A percentile compares a stretch with the other conserved stretches of the same genome.
phyloP scores from a whole-genome alignment of 2,113 vertebrate species.

The Hiodon alosoides region DNA sequence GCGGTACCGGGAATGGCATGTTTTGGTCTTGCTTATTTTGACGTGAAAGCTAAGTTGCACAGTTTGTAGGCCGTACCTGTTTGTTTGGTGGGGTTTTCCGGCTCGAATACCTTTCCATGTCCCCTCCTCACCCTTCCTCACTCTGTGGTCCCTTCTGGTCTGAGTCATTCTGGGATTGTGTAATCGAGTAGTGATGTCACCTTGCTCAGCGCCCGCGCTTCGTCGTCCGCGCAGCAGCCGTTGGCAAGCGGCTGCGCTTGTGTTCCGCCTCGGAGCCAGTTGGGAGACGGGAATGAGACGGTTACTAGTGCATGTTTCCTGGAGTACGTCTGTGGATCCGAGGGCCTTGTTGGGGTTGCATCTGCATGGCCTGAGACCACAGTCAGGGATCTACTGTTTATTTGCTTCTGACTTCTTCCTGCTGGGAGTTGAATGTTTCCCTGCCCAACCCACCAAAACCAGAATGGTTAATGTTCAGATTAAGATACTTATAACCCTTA shows the following conservation, averaged over 20 bases:
- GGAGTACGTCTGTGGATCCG: background rate
- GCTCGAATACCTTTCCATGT: too few species aligned
- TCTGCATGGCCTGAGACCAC: too few species aligned
- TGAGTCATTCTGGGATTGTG: conserved; percentile 24
- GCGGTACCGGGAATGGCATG: background rate
- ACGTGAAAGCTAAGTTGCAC: background rate
- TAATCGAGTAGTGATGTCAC: conserved; percentile 20
- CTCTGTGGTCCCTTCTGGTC: background rate
- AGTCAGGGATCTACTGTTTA: too few species aligned
- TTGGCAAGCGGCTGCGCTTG: background rate
- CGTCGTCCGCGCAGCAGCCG: too few species aligned
- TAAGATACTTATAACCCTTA: too few species aligned
- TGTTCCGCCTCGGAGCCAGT: background rate
- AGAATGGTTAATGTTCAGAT: too few species aligned
- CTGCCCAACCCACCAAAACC: too few species aligned
- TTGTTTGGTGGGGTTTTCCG: too few species aligned
- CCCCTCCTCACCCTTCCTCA: background rate
- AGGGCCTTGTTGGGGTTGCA: background rate
- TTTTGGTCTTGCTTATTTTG: background rate
- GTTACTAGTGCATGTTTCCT: too few species aligned
- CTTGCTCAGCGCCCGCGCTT: background rate
- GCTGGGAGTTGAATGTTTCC: too few species aligned
- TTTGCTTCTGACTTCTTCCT: too few species aligned
- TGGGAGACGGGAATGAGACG: background rate
- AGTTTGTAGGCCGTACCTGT: too few species aligned